Percentiles rank a stretch among this genome's conserved stretches.
Conservation (phyloP, 2,113 vertebrate genomes). For the Dicerorhinus sumatrensis region DNA sequence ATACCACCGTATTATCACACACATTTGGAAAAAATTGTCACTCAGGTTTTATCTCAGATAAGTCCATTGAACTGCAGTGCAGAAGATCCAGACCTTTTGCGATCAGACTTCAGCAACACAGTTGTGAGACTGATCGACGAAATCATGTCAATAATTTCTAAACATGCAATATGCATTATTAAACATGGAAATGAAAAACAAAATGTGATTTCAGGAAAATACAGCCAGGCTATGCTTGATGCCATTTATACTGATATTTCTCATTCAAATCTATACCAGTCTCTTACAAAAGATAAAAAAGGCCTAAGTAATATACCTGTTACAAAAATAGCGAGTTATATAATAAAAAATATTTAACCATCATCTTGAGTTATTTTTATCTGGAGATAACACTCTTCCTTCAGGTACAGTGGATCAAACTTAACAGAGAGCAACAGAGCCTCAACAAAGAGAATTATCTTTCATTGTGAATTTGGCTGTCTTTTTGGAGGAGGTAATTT, state of each 20-base stretch:
- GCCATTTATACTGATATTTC: conserved; percentile 45
- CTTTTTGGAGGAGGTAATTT: conserved; percentile 66
- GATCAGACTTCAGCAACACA: not conserved
- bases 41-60: conserved; percentile 42
- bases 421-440: conserved; percentile 1
- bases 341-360: conserved; percentile 65
- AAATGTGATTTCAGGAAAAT: conserved; percentile 36
- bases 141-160: conserved; percentile 58
- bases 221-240: conserved; percentile 22
- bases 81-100: not conserved
- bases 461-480: conserved; percentile 60
- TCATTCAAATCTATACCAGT: not conserved
- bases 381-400: conserved; percentile 16
- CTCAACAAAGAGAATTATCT: conserved; percentile 36
- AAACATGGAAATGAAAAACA: conserved; percentile 43
- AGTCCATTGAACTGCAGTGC: not conserved
- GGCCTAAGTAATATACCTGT: not conserved
- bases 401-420: not conserved
- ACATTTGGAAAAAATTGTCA: conserved; percentile 55
- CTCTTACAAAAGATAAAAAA: conserved; percentile 31
- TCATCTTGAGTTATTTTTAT: conserved; percentile 59
- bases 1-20: conserved; percentile 51
- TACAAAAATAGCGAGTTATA: conserved; percentile 51
- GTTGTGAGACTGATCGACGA: not conserved
- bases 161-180: conserved; percentile 34